Base-by-base conservation (phyloP, 2,797 vertebrate species). In the Pangasius macronema region DNA sequence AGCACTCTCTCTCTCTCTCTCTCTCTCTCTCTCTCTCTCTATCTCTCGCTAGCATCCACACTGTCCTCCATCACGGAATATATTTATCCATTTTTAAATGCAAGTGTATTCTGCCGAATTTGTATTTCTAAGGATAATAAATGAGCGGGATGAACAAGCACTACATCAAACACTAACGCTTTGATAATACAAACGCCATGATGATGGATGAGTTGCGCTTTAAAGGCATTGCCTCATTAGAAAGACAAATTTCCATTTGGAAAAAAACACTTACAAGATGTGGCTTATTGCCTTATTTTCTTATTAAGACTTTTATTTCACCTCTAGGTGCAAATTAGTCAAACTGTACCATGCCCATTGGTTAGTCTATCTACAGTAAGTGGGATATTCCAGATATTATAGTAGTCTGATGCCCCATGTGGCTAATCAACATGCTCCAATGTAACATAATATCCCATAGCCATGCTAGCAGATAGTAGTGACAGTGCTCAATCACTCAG, bases 181-280 rank as follows among this genome's bases (percentile, higher is more conserved):
- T 90, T 90, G 94, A 93, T 93, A 92, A 92, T 89, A 89, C 93
- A 94, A 94, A 92, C 93, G 95, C 91, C 95, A 96, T 91, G 90
- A 94, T 96, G 95, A 96, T 92, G 53, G 95, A 96, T 94, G 93
- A 89, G 89, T 89, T 90, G 88, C 89, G 81, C 89, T 92, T 90
- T 92, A 87, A 85, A 82, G 88, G 73, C 90, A 83, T 92, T 91
- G 81, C 68, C 83, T 84, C 83, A 85, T 85, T 85, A 85, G 70
- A 73, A 75, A 73, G 53, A 85, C 68, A 42, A 72, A 85, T 76
- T 85, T 85, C 70, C 70, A 36, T 76, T 46, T 75, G 55, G 2
- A 27, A 82, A n/a, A 13, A 80, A 39, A 55, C 30, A 81, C 30
- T 79, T 30, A 79, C 76, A 39, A 80, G 55, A 59, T 27, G 20